Evolutionary conservation across 2,888 invertebrate species (phyloP).

Genomic region (Pristionchus japonicus): DNA sequence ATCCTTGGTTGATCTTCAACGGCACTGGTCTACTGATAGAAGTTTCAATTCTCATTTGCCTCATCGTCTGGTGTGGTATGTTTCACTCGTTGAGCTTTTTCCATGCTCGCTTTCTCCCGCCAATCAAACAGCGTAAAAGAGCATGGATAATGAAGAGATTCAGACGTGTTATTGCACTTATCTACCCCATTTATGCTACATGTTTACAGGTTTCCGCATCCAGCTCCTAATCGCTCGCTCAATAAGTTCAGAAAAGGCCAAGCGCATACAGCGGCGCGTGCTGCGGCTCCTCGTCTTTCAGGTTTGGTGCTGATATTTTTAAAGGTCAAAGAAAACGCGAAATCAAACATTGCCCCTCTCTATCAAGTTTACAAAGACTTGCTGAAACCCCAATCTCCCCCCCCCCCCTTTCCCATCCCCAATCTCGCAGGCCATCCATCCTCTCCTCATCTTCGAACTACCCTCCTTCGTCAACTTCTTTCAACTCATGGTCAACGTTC

Average conservation of each 20-base stretch:
- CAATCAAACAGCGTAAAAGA: too few relatives aligned
- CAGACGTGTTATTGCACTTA: too few relatives aligned
- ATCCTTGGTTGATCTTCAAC: not conserved
- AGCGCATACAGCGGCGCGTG: not conserved
- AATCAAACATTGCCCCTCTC: not conserved
- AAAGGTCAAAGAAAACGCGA: not conserved
- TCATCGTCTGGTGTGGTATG: not conserved
- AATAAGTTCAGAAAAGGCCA: not conserved
- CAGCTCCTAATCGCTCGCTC: not conserved
- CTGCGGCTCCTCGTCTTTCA: slow-evolving; percentile 1
- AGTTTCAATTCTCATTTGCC: not conserved
- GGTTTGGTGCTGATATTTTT: not conserved
- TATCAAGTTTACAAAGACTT: too few relatives aligned
- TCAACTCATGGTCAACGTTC: not conserved
- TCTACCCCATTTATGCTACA: too few relatives aligned
- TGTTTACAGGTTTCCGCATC: not conserved
- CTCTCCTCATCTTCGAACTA: not conserved
- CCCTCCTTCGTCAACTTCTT: not conserved
- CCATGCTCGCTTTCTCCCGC: too few relatives aligned
- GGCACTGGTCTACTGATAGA: not conserved
- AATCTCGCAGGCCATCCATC: not conserved
- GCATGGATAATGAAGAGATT: too few relatives aligned
- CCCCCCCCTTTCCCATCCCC: not conserved
- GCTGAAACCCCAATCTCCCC: not conserved
- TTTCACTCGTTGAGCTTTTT: too few relatives aligned